Evolutionary conservation across 1,140 invertebrate species (phyloP), one percentile per base, ranked within the genome.

Genomic region (Macrostomum lignano): DNA sequence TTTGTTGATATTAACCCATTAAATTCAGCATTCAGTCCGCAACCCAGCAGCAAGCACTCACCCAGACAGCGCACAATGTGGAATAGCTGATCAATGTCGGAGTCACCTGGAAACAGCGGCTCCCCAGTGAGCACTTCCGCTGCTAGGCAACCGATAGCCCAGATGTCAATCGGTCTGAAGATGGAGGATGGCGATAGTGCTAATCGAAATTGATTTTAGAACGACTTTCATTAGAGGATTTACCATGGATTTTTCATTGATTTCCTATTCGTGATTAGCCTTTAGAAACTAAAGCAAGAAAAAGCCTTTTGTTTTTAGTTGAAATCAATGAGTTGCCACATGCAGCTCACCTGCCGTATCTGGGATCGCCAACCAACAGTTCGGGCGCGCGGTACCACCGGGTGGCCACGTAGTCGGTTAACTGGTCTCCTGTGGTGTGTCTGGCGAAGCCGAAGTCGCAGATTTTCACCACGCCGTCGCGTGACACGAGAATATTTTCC

Each of bases 371-470:
- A 0, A 94, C 86, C 15, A 96, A 61, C 7, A 96, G 62, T 58
- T 96, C 88, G 0, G 55, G 84, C n/a, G 82, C 75, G 33, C 88
- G 63, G 55, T 98, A 98, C 86, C 86, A 96, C 17, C 88, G 63
- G 4, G 88, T 96, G 2, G 88, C 88, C 28, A 98, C 88, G 55
- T 98, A 96, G 56, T 98, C 88, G 32, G 88, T 98, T 51, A 91
- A 94, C 52, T 86, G 81, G 63, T 93, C 50, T 25, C 32, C 15
- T 25, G 22, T 61, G 35, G 61, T 38, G 14, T 56, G 44, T 23
- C 75, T 55, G 1, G 75, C 74, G 51, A 81, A 81, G 2, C 75
- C 75, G 46, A 81, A 75, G 55, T 82, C 75, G 52, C 75, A 79
- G 3, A 82, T 56, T 55, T 82, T 82, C 3, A 81, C 68, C 1